Evolutionary conservation across 2,888 invertebrate genomes (phyloP), one percentile per base, ranked within the genome.

Genomic region (Acrobasis repandana): DNA sequence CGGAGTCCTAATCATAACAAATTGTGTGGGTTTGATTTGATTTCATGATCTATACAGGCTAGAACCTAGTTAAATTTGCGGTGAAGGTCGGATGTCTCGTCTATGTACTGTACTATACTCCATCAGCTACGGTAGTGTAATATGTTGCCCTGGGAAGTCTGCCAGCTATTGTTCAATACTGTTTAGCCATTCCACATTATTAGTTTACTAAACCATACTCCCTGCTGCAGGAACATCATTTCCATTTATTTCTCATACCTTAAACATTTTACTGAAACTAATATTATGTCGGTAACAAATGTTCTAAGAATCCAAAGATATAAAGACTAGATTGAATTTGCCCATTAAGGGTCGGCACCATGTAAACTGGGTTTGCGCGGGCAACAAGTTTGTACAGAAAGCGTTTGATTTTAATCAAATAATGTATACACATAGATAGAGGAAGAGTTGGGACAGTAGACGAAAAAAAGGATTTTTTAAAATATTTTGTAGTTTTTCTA

Each of bases 131-230:
- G 77, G 76, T 77, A 74, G 70, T 69, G 70, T 73, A 71, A 72
- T 78, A 65, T 68, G 70, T 62, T 68, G 72, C 72, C 10, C 8
- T 80, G 79, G 83, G 81, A 80, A 76, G 66, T 67, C 64, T 82
- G 83, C 83, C 83, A 83, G 76, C 69, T 75, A 76, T 73, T 74
- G 73, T 75, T 74, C 72, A 71, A 73, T 76, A 76, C 74, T 43
- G 1, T 43, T n/a, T 43, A 14, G n/a, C 43, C 11, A 43, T 43
- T 1, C n/a, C 43, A 43, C 4, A 5, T 38, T 11, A 14, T 43
- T 43, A 43, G 43, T 43, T 43, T 14, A 11, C 4, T 38, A 11
- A 10, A 14, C 14, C 14, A 38, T 14, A n/a, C n/a, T 14, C 43
- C n/a, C 4, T 11, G 38, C 38, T 43, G 43, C n/a, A 43, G 2